Percentiles rank a stretch among this genome's conserved stretches.
Evolutionary conservation across 2,888 invertebrate species (phyloP).

Genomic region (Meteorus colon): DNA sequence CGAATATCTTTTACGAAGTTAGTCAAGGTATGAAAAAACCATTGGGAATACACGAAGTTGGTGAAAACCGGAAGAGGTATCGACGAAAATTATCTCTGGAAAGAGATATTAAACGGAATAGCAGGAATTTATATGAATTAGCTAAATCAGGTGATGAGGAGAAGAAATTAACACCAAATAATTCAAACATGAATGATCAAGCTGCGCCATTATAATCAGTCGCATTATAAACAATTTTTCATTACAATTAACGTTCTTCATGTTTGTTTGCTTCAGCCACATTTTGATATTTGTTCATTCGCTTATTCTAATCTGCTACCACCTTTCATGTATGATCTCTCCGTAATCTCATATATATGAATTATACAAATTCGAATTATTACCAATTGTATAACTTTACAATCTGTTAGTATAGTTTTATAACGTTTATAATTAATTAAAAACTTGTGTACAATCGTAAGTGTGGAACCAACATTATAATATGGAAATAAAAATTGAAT

Average conservation of each 20-base stretch:
- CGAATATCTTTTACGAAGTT: slow-evolving; percentile 66
- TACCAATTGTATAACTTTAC: neutral
- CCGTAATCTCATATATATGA: slow-evolving; percentile 7
- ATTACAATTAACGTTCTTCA: neutral
- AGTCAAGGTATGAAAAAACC: slow-evolving; percentile 65
- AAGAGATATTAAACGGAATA: slow-evolving; percentile 64
- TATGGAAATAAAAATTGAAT: neutral
- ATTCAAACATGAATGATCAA: neutral
- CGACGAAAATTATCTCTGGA: slow-evolving; percentile 62
- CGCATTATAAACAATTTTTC: neutral
- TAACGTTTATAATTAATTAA: slow-evolving; percentile 1
- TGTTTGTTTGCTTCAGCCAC: neutral
- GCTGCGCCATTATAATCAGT: slow-evolving; percentile 14
- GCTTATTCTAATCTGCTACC: neutral
- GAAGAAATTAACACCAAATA: neutral
- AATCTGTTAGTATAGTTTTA: neutral
- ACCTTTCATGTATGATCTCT: slow-evolving; percentile 1
- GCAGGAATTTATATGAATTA: slow-evolving; percentile 66
- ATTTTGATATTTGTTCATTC: neutral
- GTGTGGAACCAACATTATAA: neutral
- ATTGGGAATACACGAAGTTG: slow-evolving; percentile 59
- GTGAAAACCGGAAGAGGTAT: slow-evolving; percentile 58
- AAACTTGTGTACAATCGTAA: slow-evolving; percentile 1
- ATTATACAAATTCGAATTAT: neutral
- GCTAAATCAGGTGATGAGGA: slow-evolving; percentile 56